Conservation (phyloP, 1,140 invertebrate species). For the Drosophila tani region DNA sequence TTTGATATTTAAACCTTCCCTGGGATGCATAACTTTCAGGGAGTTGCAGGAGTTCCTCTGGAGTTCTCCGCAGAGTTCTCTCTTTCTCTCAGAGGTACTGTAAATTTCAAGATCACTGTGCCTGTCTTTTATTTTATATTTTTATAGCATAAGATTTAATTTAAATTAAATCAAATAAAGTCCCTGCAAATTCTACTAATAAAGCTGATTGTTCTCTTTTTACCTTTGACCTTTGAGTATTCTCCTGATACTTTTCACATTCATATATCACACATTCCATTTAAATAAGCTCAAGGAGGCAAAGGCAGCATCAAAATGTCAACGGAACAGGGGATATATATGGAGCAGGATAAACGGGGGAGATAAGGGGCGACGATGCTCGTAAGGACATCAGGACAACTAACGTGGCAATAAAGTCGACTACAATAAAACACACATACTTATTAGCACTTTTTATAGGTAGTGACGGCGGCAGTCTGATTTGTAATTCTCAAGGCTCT, state of each 20-base stretch:
- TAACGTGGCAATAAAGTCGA: conserved; percentile 65
- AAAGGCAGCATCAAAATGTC: conserved; percentile 29
- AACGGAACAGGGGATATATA: conserved; percentile 16
- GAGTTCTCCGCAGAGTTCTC: conserved; percentile 1
- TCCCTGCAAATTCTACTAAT: neutral
- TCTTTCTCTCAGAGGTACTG: conserved; percentile 12
- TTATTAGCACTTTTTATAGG: conserved; percentile 82
- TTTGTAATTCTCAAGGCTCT: conserved; percentile 83
- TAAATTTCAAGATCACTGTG: conserved; percentile 11
- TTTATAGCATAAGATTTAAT: neutral
- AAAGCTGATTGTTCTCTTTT: too few relatives aligned
- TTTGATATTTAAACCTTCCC: conserved; percentile 56
- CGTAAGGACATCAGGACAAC: conserved; percentile 34
- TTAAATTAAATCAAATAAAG: neutral
- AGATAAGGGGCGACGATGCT: neutral
- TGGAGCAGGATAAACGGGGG: neutral
- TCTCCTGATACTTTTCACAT: neutral
- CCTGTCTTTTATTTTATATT: neutral
- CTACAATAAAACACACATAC: conserved; percentile 81
- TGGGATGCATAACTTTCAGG: conserved; percentile 45
- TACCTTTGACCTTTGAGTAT: conserved; percentile 15
- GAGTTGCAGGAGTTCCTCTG: conserved; percentile 29
- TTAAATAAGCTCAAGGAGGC: conserved; percentile 19
- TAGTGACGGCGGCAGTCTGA: conserved; percentile 60
- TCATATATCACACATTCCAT: conserved; percentile 36